These are phyloP conservation scores for Pachymerium ferrugineum DNA, from an alignment of 2,888 invertebrate genomes.

Conservation along the genomic window DNA sequence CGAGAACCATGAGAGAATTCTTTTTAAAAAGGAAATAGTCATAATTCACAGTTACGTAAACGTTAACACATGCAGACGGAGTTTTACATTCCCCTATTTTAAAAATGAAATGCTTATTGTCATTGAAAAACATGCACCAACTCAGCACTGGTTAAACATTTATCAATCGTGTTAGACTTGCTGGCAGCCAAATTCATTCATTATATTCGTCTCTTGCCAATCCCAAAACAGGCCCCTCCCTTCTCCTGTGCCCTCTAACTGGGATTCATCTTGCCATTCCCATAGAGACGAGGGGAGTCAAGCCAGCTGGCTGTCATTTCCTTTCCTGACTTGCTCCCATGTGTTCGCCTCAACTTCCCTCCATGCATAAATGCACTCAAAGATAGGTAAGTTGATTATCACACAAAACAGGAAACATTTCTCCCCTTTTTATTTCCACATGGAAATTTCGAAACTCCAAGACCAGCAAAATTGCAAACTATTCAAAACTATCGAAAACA, in stretches of 20 bases:
- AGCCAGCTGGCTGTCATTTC: slow-evolving; percentile 8
- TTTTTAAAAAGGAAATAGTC: too few species aligned
- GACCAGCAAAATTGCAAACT: too few species aligned
- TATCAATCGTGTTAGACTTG: not conserved
- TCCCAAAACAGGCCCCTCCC: not conserved
- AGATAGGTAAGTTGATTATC: not conserved
- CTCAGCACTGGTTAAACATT: not conserved
- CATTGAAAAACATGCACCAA: not conserved
- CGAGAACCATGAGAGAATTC: too few species aligned
- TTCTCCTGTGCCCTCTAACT: not conserved
- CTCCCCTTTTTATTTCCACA: too few species aligned
- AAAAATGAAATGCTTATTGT: not conserved
- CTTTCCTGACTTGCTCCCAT: not conserved
- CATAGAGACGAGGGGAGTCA: not conserved
- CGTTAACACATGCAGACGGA: too few species aligned
- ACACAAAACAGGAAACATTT: not conserved
- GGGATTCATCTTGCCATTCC: not conserved
- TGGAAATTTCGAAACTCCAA: too few species aligned
- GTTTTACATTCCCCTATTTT: too few species aligned
- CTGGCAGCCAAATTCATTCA: not conserved
- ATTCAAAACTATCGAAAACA: not conserved
- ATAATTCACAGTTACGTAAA: too few species aligned
- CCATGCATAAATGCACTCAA: not conserved
- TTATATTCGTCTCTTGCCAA: not conserved
- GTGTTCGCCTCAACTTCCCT: not conserved